Evolutionary conservation across 2,113 vertebrate species (phyloP), one percentile per base, ranked within the genome.

Genomic region (Vimba vimba): DNA sequence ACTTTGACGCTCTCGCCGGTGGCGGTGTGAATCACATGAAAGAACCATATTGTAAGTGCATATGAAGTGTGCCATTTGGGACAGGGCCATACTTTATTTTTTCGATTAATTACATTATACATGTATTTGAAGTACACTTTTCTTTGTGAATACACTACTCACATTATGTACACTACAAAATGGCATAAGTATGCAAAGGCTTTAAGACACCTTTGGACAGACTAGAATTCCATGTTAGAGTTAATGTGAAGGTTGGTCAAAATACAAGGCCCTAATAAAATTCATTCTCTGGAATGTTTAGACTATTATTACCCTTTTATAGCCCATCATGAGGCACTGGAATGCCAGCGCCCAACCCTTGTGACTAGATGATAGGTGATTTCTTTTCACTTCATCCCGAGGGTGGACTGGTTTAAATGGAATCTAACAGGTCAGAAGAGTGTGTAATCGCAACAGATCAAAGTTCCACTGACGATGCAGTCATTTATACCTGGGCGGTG

Each of bases 261-360:
- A 71, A 43, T 73, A 81, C 55, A 52, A 47, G 25, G 79, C 17
- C n/a, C 19, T 4, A 21, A 17, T 77, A 74, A 55, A 47, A 10
- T n/a, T 57, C 69, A 73, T 19, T 9, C 10, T 75, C 10, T 68
- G 86, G 83, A 85, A 89, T 89, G 73, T 82, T 85, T 39, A 76
- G 59, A 84, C 43, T 27, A 75, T 36, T 77, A 66, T 30, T 27
- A 30, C 33, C 30, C 50, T 75, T 88, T 84, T 84, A 89, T 17
- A 86, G 15, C 77, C 75, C 15, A 27, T 83, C 52, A 79, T 79
- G 76, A 86, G 33, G 83, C 30, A 45, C 23, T 55, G 81, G 79
- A 88, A 88, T 86, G 86, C 59, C 62, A 50, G 52, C 23, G 30
- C 45, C 62, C 60, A 77, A 75, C 86, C 86, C 88, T 79, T 36